Base-by-base conservation (phyloP, 2,888 invertebrate species). In the Monopis laevigella region DNA sequence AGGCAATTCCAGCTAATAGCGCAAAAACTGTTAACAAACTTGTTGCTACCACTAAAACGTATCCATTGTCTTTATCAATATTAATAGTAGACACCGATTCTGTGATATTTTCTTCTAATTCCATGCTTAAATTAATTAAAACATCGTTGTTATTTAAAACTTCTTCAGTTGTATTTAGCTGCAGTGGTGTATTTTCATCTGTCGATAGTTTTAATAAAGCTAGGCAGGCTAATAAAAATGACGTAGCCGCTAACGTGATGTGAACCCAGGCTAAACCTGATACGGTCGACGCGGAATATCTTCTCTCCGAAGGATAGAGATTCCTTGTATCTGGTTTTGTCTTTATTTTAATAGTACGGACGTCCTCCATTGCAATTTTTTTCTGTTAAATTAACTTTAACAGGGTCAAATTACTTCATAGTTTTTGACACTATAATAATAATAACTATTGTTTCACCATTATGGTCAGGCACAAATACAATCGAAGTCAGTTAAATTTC, bases 271-370 rank as follows among this genome's bases (percentile, higher is more conserved):
- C 84, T 26, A 88, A 55, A 0, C 88, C 88, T 2, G 86, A 82
- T 1, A 88, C 86, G 0, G 86, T 87, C 0, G 87, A 86, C 0
- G 88, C 86, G 0, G 87, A 87, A 53, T 88, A 88, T 41, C 87
- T 68, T 47, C 87, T 64, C 56, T 88, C 88, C 0, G 87, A 87
- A 1, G 88, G 88, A 32, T 32, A 32, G 2, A 17, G 6, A 47
- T 75, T 77, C 44, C 83, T 70, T 1, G 84, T 80, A 50, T 85
- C 82, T 2, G 84, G 84, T 57, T 84, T 83, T 6, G 85, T 83
- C 59, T 84, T 84, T 54, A 87, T 85, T 72, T 85, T 86, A 45
- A 88, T 84, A 49, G 87, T 86, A 56, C 86, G 87, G 12, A 87
- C 84, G 65, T 85, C 85, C 72, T 88, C 86, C 86, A 87, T 87